phyloP scores from a whole-genome alignment of 2,888 invertebrate genomes.

The Pasiphila rectangulata region DNA sequence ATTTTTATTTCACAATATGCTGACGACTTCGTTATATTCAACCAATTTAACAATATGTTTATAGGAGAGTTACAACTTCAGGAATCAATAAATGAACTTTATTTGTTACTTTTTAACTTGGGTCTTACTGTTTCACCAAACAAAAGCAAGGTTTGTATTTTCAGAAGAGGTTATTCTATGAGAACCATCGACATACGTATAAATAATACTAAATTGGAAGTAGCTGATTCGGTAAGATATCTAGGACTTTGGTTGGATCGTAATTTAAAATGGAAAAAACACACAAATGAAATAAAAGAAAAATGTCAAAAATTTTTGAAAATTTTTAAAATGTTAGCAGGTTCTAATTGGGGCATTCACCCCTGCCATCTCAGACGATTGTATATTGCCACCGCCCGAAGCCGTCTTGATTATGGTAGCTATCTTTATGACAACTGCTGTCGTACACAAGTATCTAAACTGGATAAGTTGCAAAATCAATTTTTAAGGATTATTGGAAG shows the following conservation, averaged over 20 bases:
- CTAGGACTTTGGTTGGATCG: not conserved
- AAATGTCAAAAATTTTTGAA: not conserved
- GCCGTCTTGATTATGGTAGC: not conserved
- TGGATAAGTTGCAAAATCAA: not conserved
- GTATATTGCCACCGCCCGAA: not conserved
- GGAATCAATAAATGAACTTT: not conserved
- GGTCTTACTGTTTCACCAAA: not conserved
- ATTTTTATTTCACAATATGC: conserved; percentile 2
- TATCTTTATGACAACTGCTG: not conserved
- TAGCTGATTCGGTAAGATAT: not conserved
- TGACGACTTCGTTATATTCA: conserved; percentile 1
- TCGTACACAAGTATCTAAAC: not conserved
- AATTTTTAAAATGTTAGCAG: not conserved
- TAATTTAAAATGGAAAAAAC: not conserved
- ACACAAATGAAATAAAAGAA: not conserved
- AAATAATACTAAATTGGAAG: not conserved
- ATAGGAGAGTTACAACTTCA: not conserved
- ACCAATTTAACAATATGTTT: not conserved
- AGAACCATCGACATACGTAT: not conserved
- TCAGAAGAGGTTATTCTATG: not conserved
- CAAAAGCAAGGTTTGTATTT: conserved; percentile 2
- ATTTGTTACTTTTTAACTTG: not conserved
- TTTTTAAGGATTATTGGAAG: not conserved
- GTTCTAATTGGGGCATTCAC: not conserved
- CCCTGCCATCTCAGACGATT: not conserved